Evolutionary conservation across 1,140 invertebrate genomes (phyloP).

Genomic region (Temnothorax curvispinosus): DNA sequence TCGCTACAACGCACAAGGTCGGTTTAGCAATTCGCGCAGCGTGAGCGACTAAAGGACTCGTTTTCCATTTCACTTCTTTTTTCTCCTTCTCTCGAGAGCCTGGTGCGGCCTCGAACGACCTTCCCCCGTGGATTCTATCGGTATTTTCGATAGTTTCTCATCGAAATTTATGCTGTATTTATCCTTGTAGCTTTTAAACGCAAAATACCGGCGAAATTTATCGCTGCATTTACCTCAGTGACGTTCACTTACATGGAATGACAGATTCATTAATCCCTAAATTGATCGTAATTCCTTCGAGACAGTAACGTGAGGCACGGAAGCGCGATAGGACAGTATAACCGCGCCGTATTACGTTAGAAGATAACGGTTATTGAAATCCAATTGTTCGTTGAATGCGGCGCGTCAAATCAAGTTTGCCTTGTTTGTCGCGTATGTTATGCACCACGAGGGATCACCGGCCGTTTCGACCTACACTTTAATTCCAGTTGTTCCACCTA

Average conservation of each 20-base stretch:
- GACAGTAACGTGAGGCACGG: background rate
- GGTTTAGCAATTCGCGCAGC: constrained; percentile 54
- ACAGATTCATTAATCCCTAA: background rate
- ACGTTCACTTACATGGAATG: background rate
- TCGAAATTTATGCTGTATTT: background rate
- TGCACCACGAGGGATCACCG: constrained; percentile 35
- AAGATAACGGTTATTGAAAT: constrained; percentile 52
- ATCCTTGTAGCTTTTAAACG: background rate
- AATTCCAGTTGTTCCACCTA: constrained; percentile 60
- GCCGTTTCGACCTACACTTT: constrained; percentile 63
- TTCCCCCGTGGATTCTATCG: constrained; percentile 31
- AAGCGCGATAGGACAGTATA: background rate
- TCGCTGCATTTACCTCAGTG: background rate
- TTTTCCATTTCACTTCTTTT: constrained; percentile 42
- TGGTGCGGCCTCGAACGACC: constrained; percentile 52
- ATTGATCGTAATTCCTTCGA: background rate
- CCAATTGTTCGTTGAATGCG: constrained; percentile 46
- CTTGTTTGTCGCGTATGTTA: constrained; percentile 29
- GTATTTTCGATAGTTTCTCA: constrained; percentile 16
- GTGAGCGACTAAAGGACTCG: constrained; percentile 37
- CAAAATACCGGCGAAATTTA: background rate
- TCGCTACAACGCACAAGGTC: constrained; percentile 62
- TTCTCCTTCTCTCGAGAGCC: constrained; percentile 7
- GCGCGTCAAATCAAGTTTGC: background rate
- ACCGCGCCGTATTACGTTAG: background rate